phyloP scores from a whole-genome alignment of 2,797 vertebrate genomes.

The Salmo trutta region DNA sequence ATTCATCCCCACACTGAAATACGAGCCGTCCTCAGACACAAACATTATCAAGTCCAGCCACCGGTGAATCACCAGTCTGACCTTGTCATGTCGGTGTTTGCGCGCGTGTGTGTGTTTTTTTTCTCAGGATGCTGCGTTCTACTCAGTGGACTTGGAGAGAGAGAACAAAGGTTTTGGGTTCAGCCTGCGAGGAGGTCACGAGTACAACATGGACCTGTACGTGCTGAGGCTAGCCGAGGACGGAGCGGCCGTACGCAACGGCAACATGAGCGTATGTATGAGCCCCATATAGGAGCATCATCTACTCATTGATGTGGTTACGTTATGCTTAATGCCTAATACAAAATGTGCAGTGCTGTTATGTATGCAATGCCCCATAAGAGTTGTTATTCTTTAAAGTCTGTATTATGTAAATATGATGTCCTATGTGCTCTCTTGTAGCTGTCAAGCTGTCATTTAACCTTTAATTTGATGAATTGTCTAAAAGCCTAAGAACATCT shows the following conservation, averaged over 20 bases:
- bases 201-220: constrained; percentile 99
- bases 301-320: too few species aligned
- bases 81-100: constrained; percentile 39
- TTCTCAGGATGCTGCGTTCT: constrained; percentile 88
- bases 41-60: background rate
- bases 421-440: background rate
- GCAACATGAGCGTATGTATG: constrained; percentile 92
- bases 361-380: too few species aligned
- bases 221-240: constrained; percentile 96
- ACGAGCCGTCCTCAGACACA: constrained; percentile 18
- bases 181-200: constrained; percentile 93
- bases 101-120: background rate
- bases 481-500: constrained; percentile 7
- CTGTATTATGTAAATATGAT: constrained; percentile 2
- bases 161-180: constrained; percentile 98
- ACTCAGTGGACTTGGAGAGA: constrained; percentile 95
- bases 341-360: too few species aligned
- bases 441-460: constrained; percentile 34
- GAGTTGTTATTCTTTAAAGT: too few species aligned
- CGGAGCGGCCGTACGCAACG: constrained; percentile 92
- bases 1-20: constrained; percentile 61
- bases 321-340: too few species aligned
- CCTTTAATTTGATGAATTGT: constrained; percentile 45
- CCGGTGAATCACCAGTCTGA: constrained; percentile 51
- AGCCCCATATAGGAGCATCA: background rate